These are phyloP conservation scores for Drosophila pseudotalamancana DNA, from an alignment of 2,888 invertebrate genomes.

Conservation along the genomic window DNA sequence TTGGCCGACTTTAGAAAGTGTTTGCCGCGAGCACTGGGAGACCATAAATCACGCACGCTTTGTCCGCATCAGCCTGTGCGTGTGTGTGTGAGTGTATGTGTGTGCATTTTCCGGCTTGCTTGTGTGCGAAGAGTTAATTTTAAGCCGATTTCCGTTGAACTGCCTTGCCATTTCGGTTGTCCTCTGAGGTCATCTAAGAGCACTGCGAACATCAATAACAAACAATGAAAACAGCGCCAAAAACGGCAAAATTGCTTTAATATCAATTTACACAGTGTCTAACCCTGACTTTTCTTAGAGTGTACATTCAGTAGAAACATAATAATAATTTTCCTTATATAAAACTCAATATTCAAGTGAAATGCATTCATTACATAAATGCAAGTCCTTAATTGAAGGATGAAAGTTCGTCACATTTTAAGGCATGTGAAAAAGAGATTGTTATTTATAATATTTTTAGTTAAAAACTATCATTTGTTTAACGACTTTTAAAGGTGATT, in stretches of 20 bases:
- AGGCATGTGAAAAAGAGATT: too few species aligned
- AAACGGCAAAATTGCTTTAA: background rate
- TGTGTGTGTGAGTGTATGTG: slow-evolving; percentile 2
- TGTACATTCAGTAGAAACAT: too few species aligned
- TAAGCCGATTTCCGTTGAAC: slow-evolving; percentile 63
- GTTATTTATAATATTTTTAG: too few species aligned
- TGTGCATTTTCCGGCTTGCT: background rate
- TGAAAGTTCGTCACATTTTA: too few species aligned
- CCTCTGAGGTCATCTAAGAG: slow-evolving; percentile 47
- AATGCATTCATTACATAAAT: too few species aligned
- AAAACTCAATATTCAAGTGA: too few species aligned
- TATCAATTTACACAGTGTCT: too few species aligned
- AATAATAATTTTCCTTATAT: too few species aligned
- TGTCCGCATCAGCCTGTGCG: slow-evolving; percentile 13
- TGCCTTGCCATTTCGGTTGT: slow-evolving; percentile 30
- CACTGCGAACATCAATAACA: slow-evolving; percentile 40
- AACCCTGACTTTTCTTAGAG: too few species aligned
- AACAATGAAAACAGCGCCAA: slow-evolving; percentile 24
- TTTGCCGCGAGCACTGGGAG: slow-evolving; percentile 19
- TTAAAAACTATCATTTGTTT: too few species aligned
- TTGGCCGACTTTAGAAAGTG: slow-evolving; percentile 42
- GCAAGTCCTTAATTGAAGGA: too few species aligned
- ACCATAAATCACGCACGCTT: slow-evolving; percentile 65
- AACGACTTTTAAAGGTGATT: too few species aligned
- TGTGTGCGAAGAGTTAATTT: slow-evolving; percentile 38